phyloP scores from a whole-genome alignment of 2,888 invertebrate genomes.

The Uropetala carovei region DNA sequence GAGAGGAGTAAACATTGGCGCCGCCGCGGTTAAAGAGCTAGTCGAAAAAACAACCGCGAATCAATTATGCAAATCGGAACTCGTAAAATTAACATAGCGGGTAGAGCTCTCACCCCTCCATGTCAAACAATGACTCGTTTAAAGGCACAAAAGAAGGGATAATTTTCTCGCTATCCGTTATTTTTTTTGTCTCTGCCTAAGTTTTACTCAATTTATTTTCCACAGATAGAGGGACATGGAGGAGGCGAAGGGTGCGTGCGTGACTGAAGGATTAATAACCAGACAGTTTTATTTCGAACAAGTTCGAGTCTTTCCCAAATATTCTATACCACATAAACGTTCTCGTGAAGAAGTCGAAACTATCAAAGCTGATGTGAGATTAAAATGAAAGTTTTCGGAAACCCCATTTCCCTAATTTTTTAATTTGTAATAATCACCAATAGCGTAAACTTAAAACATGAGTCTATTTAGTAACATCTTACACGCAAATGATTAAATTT shows the following conservation, averaged over 20 bases:
- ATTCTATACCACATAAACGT: not conserved
- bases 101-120: not conserved
- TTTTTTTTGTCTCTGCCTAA: not conserved
- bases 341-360: not conserved
- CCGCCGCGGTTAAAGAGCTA: slow-evolving; percentile 39
- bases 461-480: too few species aligned
- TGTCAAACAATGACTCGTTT: slow-evolving; percentile 63
- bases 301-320: not conserved
- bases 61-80: slow-evolving; percentile 61
- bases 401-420: too few species aligned
- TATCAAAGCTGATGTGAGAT: not conserved
- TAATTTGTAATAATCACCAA: too few species aligned
- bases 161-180: slow-evolving; percentile 4
- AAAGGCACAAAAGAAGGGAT: slow-evolving; percentile 42
- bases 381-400: not conserved
- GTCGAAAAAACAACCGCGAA: slow-evolving; percentile 57
- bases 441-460: too few species aligned
- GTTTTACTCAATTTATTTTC: slow-evolving; percentile 25
- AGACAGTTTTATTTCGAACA: not conserved
- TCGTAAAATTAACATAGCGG: slow-evolving; percentile 58
- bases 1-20: slow-evolving; percentile 53
- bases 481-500: too few species aligned
- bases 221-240: not conserved
- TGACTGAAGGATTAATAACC: not conserved
- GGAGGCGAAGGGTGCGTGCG: slow-evolving; percentile 19